A percentile compares a stretch with the other conserved stretches of the same genome.
Conservation (phyloP, 1,140 invertebrate species). For the Pogonus chalceus region DNA sequence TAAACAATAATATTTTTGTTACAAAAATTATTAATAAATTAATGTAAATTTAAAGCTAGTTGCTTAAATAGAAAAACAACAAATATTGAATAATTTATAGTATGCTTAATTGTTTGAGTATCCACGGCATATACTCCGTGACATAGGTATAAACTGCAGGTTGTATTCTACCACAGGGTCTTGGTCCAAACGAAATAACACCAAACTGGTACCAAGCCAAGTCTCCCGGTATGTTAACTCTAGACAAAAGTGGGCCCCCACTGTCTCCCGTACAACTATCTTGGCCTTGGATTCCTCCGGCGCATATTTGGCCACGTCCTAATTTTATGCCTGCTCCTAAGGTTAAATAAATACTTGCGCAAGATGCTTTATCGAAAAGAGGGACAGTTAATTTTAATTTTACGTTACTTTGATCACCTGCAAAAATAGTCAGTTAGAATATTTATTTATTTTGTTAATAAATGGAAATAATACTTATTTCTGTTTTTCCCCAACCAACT, state of each 20-base stretch:
- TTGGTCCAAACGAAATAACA: slow-evolving; percentile 46
- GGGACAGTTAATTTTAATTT: slow-evolving; percentile 32
- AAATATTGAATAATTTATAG: too few relatives aligned
- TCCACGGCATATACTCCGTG: slow-evolving; percentile 43
- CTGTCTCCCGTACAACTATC: slow-evolving; percentile 49
- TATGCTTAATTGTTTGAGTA: too few relatives aligned
- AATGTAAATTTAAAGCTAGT: too few relatives aligned
- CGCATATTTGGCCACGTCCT: slow-evolving; percentile 36
- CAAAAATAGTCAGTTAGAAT: neutral
- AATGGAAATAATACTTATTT: slow-evolving; percentile 17
- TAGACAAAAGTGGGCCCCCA: slow-evolving; percentile 48
- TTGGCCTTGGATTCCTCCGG: slow-evolving; percentile 35
- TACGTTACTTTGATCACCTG: slow-evolving; percentile 20
- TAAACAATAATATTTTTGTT: too few relatives aligned
- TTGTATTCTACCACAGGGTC: slow-evolving; percentile 34
- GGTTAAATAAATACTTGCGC: slow-evolving; percentile 27
- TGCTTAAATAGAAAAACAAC: too few relatives aligned
- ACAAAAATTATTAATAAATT: too few relatives aligned
- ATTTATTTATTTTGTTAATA: neutral
- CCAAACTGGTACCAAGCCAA: slow-evolving; percentile 32
- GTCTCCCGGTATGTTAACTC: slow-evolving; percentile 11
- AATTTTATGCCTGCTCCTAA: slow-evolving; percentile 16
- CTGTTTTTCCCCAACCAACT: slow-evolving; percentile 30
- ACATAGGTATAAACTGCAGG: slow-evolving; percentile 51
- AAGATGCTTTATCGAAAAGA: slow-evolving; percentile 19